phyloP scores from a whole-genome alignment of 2,797 vertebrate genomes.

The Craterocephalus amniculus region DNA sequence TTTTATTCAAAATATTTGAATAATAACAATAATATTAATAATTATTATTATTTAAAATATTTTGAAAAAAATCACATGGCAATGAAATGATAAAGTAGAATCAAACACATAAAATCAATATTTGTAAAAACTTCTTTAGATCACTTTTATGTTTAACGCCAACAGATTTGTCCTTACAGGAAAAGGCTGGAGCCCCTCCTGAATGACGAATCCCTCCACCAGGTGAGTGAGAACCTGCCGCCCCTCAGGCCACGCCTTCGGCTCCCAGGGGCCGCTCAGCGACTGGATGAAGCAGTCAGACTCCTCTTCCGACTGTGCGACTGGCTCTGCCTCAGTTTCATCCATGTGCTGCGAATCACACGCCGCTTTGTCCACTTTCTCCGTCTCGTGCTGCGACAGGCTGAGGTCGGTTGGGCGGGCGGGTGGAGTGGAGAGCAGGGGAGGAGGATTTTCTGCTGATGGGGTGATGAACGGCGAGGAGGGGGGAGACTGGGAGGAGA shows the following conservation, averaged over 20 bases:
- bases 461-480: conserved; percentile 71
- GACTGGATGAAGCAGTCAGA: conserved; percentile 43
- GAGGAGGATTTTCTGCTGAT: conserved; percentile 77
- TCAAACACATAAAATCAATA: too few species aligned
- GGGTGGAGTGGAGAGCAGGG: conserved; percentile 65
- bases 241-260: conserved; percentile 72
- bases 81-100: too few species aligned
- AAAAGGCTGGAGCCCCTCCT: conserved; percentile 95
- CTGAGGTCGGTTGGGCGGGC: conserved; percentile 50
- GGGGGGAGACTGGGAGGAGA: conserved; percentile 81
- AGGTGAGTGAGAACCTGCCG: conserved; percentile 94
- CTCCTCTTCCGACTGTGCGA: conserved; percentile 52
- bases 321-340: not conserved
- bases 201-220: conserved; percentile 97
- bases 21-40: too few species aligned
- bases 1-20: too few species aligned
- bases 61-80: too few species aligned
- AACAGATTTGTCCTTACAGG: conserved; percentile 81
- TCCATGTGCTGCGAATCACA: conserved; percentile 8
- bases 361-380: conserved; percentile 21
- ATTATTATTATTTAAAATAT: too few species aligned
- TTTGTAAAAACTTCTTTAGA: not conserved
- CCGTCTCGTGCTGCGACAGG: conserved; percentile 35
- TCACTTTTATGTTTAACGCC: not conserved
- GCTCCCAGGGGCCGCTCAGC: conserved; percentile 56